phyloP scores from a whole-genome alignment of 2,888 invertebrate species.

The Anaspis maculata region DNA sequence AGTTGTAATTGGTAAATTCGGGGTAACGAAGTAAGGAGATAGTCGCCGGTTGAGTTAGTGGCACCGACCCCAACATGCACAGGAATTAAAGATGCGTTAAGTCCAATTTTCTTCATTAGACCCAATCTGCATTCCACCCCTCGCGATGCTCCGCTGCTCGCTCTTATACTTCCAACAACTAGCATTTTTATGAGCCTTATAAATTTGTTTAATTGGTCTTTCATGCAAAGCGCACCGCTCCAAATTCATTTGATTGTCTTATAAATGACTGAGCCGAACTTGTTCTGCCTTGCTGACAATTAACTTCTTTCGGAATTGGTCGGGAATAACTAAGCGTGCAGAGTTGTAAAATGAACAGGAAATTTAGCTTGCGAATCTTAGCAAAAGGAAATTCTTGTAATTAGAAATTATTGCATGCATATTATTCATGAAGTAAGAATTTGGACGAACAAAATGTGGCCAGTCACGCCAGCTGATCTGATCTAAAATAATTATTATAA shows the following conservation, averaged over 20 bases:
- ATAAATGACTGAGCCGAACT: conserved; percentile 18
- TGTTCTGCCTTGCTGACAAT: conserved; percentile 16
- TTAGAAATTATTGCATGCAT: too few relatives aligned
- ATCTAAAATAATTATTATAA: too few relatives aligned
- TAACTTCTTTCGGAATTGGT: too few relatives aligned
- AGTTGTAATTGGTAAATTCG: conserved; percentile 29
- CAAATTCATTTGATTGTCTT: conserved; percentile 22
- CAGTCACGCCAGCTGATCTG: too few relatives aligned
- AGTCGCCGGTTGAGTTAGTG: conserved; percentile 18
- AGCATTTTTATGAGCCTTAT: conserved; percentile 41
- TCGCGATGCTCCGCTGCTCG: conserved; percentile 18
- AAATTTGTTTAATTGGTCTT: conserved; percentile 43
- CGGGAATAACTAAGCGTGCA: too few relatives aligned
- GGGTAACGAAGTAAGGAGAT: conserved; percentile 23
- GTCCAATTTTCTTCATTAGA: conserved; percentile 42
- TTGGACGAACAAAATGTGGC: too few relatives aligned
- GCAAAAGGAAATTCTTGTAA: too few relatives aligned
- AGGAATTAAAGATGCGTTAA: conserved; percentile 41
- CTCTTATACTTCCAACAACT: conserved; percentile 28
- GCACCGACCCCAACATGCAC: conserved; percentile 17
- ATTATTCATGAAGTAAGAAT: too few relatives aligned
- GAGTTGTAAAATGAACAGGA: too few relatives aligned
- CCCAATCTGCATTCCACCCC: conserved; percentile 37
- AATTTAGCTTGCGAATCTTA: too few relatives aligned
- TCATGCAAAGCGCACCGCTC: conserved; percentile 31